A percentile compares a stretch with the other conserved stretches of the same genome.
These are phyloP conservation scores for Anarsia innoxiella DNA, from an alignment of 2,888 invertebrate genomes.

Conservation along the genomic window DNA sequence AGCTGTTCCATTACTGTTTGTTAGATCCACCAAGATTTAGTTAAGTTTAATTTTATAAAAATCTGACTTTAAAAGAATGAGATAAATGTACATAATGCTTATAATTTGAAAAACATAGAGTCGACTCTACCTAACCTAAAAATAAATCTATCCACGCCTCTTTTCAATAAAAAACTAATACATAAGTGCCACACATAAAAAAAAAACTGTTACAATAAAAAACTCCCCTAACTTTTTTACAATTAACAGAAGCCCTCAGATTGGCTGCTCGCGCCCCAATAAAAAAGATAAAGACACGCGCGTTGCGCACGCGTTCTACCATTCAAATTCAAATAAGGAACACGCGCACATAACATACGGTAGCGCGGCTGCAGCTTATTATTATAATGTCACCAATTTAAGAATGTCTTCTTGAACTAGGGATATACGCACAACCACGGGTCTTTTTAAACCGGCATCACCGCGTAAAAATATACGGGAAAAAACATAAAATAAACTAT, in stretches of 20 bases:
- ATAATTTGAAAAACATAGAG: no score
- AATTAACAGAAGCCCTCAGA: slow-evolving; percentile 39
- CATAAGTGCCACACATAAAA: no score
- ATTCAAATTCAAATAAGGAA: slow-evolving; percentile 51
- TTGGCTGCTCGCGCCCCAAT: slow-evolving; percentile 54
- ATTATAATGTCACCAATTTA: slow-evolving; percentile 58
- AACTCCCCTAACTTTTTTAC: slow-evolving; percentile 63
- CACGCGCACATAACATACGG: slow-evolving; percentile 52
- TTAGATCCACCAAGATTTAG: no score
- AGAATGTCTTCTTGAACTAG: slow-evolving; percentile 25
- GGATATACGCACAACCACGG: slow-evolving; percentile 24
- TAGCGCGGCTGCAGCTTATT: slow-evolving; percentile 61
- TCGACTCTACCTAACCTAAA: no score
- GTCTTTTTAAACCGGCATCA: slow-evolving; percentile 32
- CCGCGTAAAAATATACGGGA: slow-evolving; percentile 62
- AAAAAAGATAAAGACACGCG: slow-evolving; percentile 69
- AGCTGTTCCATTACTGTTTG: no score
- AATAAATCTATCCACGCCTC: slow-evolving; percentile 41
- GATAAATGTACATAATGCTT: no score
- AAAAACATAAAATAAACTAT: slow-evolving; percentile 69
- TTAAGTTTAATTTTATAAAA: no score
- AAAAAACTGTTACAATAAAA: slow-evolving; percentile 34
- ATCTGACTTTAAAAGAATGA: no score
- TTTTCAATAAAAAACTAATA: no score
- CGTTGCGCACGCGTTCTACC: slow-evolving; percentile 46